Percentiles rank a stretch among this genome's conserved stretches.
Conservation (phyloP, 1,140 invertebrate genomes). For the silkworm (Bombyx mori) region DNA sequence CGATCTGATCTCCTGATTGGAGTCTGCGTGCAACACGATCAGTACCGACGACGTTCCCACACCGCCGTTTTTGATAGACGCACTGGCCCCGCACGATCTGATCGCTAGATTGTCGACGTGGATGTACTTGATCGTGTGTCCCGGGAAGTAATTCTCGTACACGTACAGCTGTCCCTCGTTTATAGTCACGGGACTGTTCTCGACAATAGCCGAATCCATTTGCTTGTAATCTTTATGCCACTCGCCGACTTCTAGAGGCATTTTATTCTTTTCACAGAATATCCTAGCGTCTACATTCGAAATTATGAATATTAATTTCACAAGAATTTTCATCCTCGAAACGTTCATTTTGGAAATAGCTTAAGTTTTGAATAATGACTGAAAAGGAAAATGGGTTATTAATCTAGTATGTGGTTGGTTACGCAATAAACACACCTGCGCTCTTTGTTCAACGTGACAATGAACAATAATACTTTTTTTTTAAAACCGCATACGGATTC, state of each 20-base stretch:
- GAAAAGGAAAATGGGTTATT: too few species aligned
- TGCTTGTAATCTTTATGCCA: constrained; percentile 37
- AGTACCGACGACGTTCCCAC: constrained; percentile 33
- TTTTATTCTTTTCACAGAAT: constrained; percentile 39
- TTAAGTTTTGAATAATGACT: too few species aligned
- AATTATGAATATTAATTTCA: neutral
- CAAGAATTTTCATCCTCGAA: too few species aligned
- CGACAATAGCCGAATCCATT: constrained; percentile 45
- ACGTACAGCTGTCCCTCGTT: constrained; percentile 50
- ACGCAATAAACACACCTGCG: constrained; percentile 2
- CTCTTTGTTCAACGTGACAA: constrained; percentile 2
- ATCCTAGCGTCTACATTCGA: constrained; percentile 8
- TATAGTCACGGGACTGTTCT: constrained; percentile 42
- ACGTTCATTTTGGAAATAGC: too few species aligned
- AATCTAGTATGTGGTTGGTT: neutral
- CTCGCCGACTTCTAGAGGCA: constrained; percentile 40
- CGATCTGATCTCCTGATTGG: constrained; percentile 46
- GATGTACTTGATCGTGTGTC: constrained; percentile 40
- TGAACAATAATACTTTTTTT: neutral
- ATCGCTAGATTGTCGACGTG: constrained; percentile 53
- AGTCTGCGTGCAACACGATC: constrained; percentile 38
- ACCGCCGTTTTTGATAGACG: constrained; percentile 36
- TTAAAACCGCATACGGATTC: too few species aligned
- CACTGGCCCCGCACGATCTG: constrained; percentile 42
- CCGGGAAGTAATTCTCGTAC: constrained; percentile 51